Evolutionary conservation across 2,888 invertebrate genomes (phyloP), one percentile per base, ranked within the genome.

Genomic region (Catocala nupta): DNA sequence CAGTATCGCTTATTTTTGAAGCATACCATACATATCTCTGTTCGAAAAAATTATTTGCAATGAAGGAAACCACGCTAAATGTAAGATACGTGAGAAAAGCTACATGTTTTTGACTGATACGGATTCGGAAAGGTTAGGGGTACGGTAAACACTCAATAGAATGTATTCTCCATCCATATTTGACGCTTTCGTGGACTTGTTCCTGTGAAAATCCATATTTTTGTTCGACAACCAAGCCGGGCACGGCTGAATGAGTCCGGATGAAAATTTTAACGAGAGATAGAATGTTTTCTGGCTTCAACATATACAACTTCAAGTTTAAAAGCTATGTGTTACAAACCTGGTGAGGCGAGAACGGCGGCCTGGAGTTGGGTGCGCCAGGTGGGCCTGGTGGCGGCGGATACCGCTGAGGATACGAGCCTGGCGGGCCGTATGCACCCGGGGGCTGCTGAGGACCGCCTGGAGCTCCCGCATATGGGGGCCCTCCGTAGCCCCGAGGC

Each of bases 351-450:
- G 94, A 94, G 84, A 90, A 94, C 59, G 94, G 92, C 55, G 94
- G 94, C 74, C 94, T 83, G 45, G 91, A 90, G 77, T 92, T 94
- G 43, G 93, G 92, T 59, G 93, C 90, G 57, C 92, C 90, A 47
- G 90, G 88, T 50, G 92, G 90, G 8, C 93, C 92, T 51, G 91
- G 92, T 57, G 93, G 90, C 58, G 93, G 90, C 55, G 93, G 91
- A 71, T 95, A 95, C 83, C 95, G 87, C 77, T 95, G 95, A 59
- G 95, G 95, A 83, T 95, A 95, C 49, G 95, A 94, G 73, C 95
- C 95, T 59, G 95, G 95, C 61, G 95, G 95, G 67, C 95, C 92
- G 79, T 94, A 94, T 11, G 87, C 91, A 48, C 88, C 92, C 58
- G 93, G 93, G 59, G 92, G 92, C 84, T 93, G 94, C 82, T 92